Percentiles rank a stretch among this genome's conserved stretches.
phyloP scores from a whole-genome alignment of 2,888 invertebrate genomes.

The Cephalotes varians region DNA sequence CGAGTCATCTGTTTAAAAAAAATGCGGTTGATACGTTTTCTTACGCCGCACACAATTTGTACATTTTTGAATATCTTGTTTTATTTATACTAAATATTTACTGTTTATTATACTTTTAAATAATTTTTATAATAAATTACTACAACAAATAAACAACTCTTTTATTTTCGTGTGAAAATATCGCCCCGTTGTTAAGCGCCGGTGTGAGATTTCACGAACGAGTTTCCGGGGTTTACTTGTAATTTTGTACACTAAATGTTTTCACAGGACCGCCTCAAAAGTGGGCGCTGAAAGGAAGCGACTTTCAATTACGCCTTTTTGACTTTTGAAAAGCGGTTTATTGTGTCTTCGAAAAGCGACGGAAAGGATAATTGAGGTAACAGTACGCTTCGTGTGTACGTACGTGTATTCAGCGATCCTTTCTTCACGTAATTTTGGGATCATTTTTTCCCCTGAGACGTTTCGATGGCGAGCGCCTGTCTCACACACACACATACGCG shows the following conservation, averaged over 20 bases:
- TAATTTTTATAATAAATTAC: not conserved
- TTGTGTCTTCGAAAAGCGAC: conserved; percentile 51
- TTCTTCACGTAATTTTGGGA: conserved; percentile 48
- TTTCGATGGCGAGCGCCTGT: not conserved
- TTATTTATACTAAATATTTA: not conserved
- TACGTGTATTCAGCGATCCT: conserved; percentile 24
- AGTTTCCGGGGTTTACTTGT: conserved; percentile 46
- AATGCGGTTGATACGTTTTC: not conserved
- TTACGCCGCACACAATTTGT: not conserved
- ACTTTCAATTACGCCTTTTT: conserved; percentile 53
- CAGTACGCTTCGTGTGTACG: conserved; percentile 27
- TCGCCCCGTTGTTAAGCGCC: not conserved
- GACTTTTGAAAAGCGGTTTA: conserved; percentile 39
- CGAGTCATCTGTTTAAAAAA: not conserved
- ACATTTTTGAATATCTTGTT: not conserved
- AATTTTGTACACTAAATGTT: conserved; percentile 48
- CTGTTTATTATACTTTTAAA: not conserved
- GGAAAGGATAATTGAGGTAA: conserved; percentile 58
- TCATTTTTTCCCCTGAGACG: conserved; percentile 16
- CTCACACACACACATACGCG: not conserved
- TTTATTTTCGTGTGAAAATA: not conserved
- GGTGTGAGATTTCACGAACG: conserved; percentile 35
- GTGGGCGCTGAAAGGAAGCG: conserved; percentile 54
- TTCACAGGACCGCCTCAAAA: conserved; percentile 46
- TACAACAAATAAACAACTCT: not conserved